Conservation (phyloP, 2,797 vertebrate genomes). For the Sardinella longiceps region DNA sequence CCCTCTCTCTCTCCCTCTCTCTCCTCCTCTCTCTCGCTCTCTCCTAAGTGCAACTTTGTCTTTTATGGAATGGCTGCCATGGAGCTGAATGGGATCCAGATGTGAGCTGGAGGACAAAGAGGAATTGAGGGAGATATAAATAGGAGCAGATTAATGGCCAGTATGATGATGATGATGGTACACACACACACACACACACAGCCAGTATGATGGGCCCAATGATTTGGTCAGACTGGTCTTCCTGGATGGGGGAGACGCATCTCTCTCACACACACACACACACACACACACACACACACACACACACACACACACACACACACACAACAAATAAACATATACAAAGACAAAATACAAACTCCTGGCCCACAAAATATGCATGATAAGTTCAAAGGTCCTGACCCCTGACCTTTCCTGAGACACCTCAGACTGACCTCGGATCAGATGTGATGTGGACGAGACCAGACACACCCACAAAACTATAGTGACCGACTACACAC, state of each 20-base stretch:
- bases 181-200: too few relatives aligned
- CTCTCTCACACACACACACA: background rate
- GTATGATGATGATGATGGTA: too few relatives aligned
- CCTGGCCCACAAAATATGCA: too few relatives aligned
- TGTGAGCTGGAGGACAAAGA: constrained; percentile 70
- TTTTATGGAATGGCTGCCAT: constrained; percentile 74
- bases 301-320: too few relatives aligned
- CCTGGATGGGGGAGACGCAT: background rate
- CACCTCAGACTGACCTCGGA: background rate
- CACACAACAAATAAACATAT: too few relatives aligned
- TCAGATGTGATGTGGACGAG: background rate
- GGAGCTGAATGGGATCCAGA: constrained; percentile 79
- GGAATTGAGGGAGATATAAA: constrained; percentile 53
- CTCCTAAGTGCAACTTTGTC: constrained; percentile 54
- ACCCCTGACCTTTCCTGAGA: background rate
- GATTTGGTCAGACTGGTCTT: background rate
- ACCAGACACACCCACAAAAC: background rate
- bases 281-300: background rate
- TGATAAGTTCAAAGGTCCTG: background rate
- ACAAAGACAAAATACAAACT: too few relatives aligned
- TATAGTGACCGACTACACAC: too few relatives aligned
- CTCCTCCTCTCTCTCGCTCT: constrained; percentile 33
- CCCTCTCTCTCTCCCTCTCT: too few relatives aligned
- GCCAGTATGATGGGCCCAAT: constrained; percentile 36
- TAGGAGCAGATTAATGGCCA: constrained; percentile 44